Base-by-base conservation (phyloP, 2,888 invertebrate genomes). In the Erebia ligea region DNA sequence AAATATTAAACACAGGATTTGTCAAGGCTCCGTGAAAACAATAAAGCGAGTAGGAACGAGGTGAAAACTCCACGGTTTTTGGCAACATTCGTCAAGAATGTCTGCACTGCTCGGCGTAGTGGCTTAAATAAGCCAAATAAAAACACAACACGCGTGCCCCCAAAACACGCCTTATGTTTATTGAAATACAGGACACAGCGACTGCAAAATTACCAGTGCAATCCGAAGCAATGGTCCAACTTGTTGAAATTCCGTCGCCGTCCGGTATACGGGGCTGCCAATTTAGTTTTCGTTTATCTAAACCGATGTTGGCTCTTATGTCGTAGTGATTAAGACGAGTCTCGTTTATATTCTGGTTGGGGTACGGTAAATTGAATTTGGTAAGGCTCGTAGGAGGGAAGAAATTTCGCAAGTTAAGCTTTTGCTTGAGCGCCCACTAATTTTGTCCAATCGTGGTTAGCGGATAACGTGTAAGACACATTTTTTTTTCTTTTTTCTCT, bases 31-130 rank as follows among this genome's bases (percentile, higher is more conserved):
- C 82, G 84, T 81, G 83, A 83, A 87, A 88, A 90, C 89, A 90
- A 90, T 90, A 90, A 90, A 88, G 84, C 83, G 76, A 75, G 75
- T 77, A 79, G 82, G 80, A 84, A 89, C 85, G 89, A 89, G 89
- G 91, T 90, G 91, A 87, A 90, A 92, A 91, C 91, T 88, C 88
- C 83, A 85, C 84, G 84, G 85, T 88, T 92, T 90, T 91, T 92
- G 91, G 91, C 91, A 91, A 90, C 90, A 90, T 90, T 90, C 90
- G 90, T 92, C 92, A 91, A 90, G 89, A 90, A 89, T 88, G 83
- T 83, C 84, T 82, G 84, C 88, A 83, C 85, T 85, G 84, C 85
- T 72, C 77, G 76, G 74, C 74, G 75, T 77, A 76, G 78, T 76
- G 76, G 78, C 77, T 75, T 76, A 77, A 76, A 80, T 82, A 80